Evolutionary conservation across 2,797 vertebrate genomes (phyloP).

Genomic region (Malurus leucopterus): DNA sequence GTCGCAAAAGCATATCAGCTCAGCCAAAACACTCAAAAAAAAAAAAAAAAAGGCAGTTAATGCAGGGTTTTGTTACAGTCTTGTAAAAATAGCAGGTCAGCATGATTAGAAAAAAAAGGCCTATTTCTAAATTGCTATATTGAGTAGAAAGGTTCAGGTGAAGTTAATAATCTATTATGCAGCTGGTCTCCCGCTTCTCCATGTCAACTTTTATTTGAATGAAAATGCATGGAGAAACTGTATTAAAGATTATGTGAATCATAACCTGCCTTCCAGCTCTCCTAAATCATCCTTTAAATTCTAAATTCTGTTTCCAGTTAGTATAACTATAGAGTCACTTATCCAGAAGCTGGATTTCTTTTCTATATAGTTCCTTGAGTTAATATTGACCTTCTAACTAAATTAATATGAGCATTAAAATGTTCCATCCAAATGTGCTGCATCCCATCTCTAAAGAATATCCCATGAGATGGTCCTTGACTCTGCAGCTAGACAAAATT

Average conservation of each 20-base stretch:
- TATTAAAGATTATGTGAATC: neutral
- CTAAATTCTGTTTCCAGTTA: neutral
- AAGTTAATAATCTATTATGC: neutral
- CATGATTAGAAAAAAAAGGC: neutral
- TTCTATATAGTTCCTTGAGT: neutral
- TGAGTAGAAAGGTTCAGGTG: neutral
- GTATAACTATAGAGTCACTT: neutral
- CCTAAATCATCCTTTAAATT: neutral
- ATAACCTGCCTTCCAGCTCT: neutral
- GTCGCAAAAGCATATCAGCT: neutral
- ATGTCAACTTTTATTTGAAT: neutral
- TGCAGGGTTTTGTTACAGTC: neutral
- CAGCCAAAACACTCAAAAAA: neutral
- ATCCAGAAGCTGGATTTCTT: neutral
- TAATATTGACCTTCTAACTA: conserved; percentile 33
- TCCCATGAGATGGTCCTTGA: neutral
- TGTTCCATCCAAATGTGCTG: neutral
- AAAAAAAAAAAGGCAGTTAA: fast-evolving
- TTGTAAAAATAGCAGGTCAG: neutral
- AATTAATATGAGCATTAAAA: conserved; percentile 30
- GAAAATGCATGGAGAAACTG: neutral
- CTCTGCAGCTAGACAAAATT: neutral
- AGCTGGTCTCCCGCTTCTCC: neutral
- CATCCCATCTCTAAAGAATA: neutral
- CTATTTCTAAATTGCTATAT: neutral